Evolutionary conservation across 2,888 invertebrate genomes (phyloP).

Genomic region (Heliconius aoede): DNA sequence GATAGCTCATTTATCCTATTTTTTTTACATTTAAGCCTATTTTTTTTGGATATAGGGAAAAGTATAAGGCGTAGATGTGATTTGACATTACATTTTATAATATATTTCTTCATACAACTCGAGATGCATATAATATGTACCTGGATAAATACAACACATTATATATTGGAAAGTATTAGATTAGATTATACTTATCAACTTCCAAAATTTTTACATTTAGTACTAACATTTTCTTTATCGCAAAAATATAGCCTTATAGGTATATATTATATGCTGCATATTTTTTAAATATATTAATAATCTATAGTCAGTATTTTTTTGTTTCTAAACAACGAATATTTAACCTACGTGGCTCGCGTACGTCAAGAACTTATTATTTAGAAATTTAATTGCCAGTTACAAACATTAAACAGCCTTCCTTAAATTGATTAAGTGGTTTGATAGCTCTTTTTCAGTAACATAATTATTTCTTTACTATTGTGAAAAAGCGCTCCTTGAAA

Average conservation of each 20-base stretch:
- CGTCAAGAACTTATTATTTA: not conserved
- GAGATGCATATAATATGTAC: not conserved
- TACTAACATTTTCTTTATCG: not conserved
- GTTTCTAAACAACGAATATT: not conserved
- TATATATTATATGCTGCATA: not conserved
- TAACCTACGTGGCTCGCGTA: not conserved
- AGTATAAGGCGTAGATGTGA: not conserved
- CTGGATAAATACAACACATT: no score
- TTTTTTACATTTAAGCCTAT: no score
- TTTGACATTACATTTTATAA: not conserved
- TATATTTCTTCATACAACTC: not conserved
- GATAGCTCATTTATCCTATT: no score
- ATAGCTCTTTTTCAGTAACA: slow-evolving; percentile 3
- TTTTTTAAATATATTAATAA: not conserved
- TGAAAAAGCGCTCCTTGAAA: no score
- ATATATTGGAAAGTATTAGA: not conserved
- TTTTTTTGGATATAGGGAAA: not conserved
- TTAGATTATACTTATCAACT: slow-evolving; percentile 7
- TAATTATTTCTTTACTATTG: not conserved
- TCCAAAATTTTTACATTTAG: not conserved
- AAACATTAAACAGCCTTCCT: slow-evolving; percentile 1
- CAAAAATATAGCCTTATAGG: not conserved
- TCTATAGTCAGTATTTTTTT: not conserved
- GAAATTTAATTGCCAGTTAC: not conserved
- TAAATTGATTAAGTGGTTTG: slow-evolving; percentile 7